These are phyloP conservation scores for Alosa alosa DNA, from an alignment of 2,113 vertebrate species.

Conservation along the genomic window DNA sequence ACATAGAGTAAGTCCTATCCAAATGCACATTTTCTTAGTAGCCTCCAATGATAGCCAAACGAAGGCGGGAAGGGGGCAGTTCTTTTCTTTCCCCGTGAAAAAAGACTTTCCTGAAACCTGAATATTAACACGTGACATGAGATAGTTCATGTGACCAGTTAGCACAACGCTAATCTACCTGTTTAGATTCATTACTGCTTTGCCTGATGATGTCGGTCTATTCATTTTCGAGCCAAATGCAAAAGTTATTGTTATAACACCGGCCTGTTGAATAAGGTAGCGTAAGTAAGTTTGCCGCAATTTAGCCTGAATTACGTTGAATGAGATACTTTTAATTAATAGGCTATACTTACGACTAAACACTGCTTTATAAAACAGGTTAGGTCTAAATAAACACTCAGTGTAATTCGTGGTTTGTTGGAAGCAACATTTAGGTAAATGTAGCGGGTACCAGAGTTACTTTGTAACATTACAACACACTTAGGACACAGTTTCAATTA, in stretches of 20 bases:
- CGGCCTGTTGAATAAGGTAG: neutral
- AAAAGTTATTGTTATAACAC: neutral
- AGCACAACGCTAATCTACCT: neutral
- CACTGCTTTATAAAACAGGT: too few species aligned
- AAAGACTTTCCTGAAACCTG: conserved; percentile 73
- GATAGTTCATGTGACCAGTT: conserved; percentile 46
- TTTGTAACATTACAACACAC: too few species aligned
- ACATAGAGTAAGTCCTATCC: conserved; percentile 51
- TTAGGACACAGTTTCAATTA: neutral
- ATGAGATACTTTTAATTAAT: too few species aligned
- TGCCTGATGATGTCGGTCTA: neutral
- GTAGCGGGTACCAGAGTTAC: too few species aligned
- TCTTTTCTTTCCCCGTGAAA: conserved; percentile 44
- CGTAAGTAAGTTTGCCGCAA: neutral
- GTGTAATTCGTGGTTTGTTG: too few species aligned
- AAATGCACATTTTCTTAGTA: neutral
- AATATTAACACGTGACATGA: conserved; percentile 68
- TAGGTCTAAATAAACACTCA: too few species aligned
- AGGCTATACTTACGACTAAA: too few species aligned
- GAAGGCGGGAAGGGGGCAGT: conserved; percentile 48
- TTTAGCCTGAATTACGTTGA: too few species aligned
- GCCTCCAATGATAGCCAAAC: conserved; percentile 45
- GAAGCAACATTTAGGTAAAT: too few species aligned
- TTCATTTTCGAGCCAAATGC: too few species aligned
- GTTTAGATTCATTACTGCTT: neutral